Evolutionary conservation across 2,888 invertebrate genomes (phyloP), one percentile per base, ranked within the genome.

Genomic region (Agapostemon virescens): DNA sequence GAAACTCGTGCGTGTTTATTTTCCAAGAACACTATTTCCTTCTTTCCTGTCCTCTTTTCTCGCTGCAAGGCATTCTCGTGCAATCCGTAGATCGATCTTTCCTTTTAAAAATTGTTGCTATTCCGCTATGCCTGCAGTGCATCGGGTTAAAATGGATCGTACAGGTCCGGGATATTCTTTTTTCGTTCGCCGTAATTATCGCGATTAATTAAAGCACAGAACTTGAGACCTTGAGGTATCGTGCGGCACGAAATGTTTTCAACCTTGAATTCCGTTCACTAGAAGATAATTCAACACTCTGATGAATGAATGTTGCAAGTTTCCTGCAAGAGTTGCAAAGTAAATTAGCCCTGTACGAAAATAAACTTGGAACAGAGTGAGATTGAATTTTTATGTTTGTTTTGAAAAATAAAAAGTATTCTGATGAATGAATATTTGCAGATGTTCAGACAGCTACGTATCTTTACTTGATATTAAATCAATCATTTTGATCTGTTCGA

Each of bases 221-320:
- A 66, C n/a, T 9, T 1, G 26, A 20, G 38, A 15, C 64, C 42
- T 72, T 52, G 69, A 74, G 23, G 23, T 42, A n/a, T 58, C 61
- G 49, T 17, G 66, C 45, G 26, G 15, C 36, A 42, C 33, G 13
- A 49, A 69, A 77, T 79, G 69, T 70, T 70, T 49, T 49, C 45
- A 52, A 79, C 26, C 78, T 76, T 45, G 69, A 40, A 45, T 76
- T 73, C 61, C 72, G 40, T 72, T 77, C 23, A 38, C 33, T 49
- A 40, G 17, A 20, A 23, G 52, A 80, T 58, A 58, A 69, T 64
- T 77, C 66, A 64, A 58, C 40, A 33, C 64, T 33, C 13, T 33
- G 33, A 58, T 58, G 58, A 33, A 55, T 55, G 26, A 26, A 55
- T 26, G 26, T 23, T 26, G 23, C 26, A 26, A 55, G 55, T 55